phyloP scores from a whole-genome alignment of 2,797 vertebrate species.

The Sebastes vulpes region DNA sequence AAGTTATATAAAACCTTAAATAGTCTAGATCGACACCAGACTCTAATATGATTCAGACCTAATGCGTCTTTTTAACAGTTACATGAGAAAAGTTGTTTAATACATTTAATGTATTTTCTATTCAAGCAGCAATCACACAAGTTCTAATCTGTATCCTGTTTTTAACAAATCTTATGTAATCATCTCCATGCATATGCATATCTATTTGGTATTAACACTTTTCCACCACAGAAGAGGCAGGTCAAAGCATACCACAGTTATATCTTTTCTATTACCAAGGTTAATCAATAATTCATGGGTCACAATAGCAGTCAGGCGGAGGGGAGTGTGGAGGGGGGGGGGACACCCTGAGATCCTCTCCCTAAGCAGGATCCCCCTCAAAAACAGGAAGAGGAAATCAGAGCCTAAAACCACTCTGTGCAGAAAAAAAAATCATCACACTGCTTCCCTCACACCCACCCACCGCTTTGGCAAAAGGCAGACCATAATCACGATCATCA shows the following conservation, averaged over 20 bases:
- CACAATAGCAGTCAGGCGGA: constrained; percentile 81
- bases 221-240: constrained; percentile 71
- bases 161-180: constrained; percentile 47
- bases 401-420: constrained; percentile 57
- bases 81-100: not conserved
- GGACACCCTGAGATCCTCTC: constrained; percentile 67
- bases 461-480: constrained; percentile 17
- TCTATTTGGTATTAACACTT: constrained; percentile 68
- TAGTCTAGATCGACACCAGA: not conserved
- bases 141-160: constrained; percentile 28
- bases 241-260: constrained; percentile 81
- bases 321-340: constrained; percentile 13
- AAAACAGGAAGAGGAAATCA: constrained; percentile 81
- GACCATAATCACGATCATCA: constrained; percentile 81
- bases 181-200: constrained; percentile 69
- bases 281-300: constrained; percentile 88
- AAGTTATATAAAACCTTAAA: constrained; percentile 3
- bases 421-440: constrained; percentile 17
- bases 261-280: constrained; percentile 87
- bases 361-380: constrained; percentile 58
- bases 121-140: constrained; percentile 17
- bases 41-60: not conserved
- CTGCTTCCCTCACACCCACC: constrained; percentile 19
- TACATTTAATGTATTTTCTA: not conserved
- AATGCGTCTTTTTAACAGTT: not conserved